phyloP scores from a whole-genome alignment of 1,140 invertebrate genomes.

The Tenebrio molitor region DNA sequence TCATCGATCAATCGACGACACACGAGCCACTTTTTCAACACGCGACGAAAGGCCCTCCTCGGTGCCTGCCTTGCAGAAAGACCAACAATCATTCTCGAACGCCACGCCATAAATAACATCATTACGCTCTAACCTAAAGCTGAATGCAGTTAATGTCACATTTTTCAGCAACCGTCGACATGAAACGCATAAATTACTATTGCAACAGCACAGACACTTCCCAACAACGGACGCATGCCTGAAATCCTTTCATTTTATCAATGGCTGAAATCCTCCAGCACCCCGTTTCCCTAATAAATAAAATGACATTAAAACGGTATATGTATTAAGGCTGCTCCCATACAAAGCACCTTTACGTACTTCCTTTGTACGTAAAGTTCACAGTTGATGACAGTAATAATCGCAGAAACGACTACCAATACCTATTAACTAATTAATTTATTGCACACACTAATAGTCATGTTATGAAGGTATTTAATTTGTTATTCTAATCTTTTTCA shows the following conservation, averaged over 20 bases:
- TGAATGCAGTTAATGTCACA: conserved; percentile 1
- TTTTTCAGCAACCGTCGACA: background rate
- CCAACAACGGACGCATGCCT: background rate
- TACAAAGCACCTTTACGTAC: background rate
- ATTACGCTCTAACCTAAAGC: background rate
- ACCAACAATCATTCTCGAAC: background rate
- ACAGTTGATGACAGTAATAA: background rate
- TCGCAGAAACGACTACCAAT: background rate
- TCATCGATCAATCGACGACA: conserved; percentile 18
- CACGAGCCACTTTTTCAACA: conserved; percentile 7
- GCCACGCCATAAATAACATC: background rate
- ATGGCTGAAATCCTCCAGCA: background rate
- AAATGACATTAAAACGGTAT: background rate
- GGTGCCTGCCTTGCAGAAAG: background rate
- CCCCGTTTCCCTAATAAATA: background rate
- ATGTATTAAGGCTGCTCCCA: background rate
- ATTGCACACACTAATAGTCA: background rate
- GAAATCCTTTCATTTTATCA: background rate
- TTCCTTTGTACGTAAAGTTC: conserved; percentile 14
- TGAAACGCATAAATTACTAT: conserved; percentile 1
- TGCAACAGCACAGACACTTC: conserved; percentile 1
- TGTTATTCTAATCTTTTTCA: conserved; percentile 7
- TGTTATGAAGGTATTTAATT: background rate
- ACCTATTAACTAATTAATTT: conserved; percentile 37
- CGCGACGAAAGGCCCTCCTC: background rate